Base-by-base conservation (phyloP, 2,888 invertebrate genomes). In the Andricus quercusramuli region DNA sequence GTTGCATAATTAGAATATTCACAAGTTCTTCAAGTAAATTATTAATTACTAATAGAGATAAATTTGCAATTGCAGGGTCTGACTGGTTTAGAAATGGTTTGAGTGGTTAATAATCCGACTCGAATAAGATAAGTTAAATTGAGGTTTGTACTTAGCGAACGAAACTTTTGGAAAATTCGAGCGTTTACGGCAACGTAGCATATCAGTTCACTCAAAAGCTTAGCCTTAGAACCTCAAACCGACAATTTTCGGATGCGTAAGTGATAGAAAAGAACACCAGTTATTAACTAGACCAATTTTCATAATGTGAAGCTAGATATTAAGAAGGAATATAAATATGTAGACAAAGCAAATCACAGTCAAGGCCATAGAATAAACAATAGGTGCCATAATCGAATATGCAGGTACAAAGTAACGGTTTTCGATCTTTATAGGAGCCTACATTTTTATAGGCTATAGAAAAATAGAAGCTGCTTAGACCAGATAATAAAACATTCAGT, bases 241-340 rank as follows among this genome's bases (percentile, higher is more conserved):
- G n/a, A 65, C 9, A 29, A 37, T 77, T 56, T 76, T 37, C 44
- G 59, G 17, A 67, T 66, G 67, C 78, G 25, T 32, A 74, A 66
- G 78, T 78, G 78, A 78, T 78, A 78, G 67, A 67, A 80, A 44
- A 70, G 37, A 78, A 78, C 80, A 80, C 76, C 80, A 80, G 59
- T 80, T 65, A 74, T 70, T 62, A 51, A n/a, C 41, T 80, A 80
- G 76, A 76, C 44, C 59, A 59, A 80, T 80, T 78, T 47, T n/a
- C 66, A 67, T 67, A 22, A 67, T 13, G 59, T 11, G 56, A 29
- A 74, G 20, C 20, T 74, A 74, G 56, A 74, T 29, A 29, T 74
- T 74, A 74, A 74, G 56, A 74, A 70, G 59, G 32, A 74, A 74
- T 74, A 56, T 74, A 51, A 25, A n/a, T 70, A 70, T 13, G 51